These are phyloP conservation scores for Thinocorus orbignyianus DNA, from an alignment of 2,113 vertebrate genomes.

Conservation along the genomic window DNA sequence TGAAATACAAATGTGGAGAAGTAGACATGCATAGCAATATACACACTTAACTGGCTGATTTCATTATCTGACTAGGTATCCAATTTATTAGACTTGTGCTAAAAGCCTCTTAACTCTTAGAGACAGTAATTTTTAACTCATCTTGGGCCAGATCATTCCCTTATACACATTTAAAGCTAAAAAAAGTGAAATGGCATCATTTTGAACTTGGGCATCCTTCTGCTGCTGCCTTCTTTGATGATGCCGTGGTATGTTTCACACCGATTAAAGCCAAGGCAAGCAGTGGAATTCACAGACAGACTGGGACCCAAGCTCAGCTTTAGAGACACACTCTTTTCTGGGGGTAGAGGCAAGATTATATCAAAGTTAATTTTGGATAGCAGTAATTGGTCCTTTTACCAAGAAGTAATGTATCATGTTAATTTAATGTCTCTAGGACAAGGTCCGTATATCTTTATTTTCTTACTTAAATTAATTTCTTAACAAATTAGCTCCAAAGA, in stretches of 20 bases:
- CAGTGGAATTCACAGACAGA: neutral
- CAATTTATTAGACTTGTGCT: neutral
- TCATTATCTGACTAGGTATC: neutral
- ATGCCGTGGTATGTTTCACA: neutral
- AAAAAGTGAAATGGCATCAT: neutral
- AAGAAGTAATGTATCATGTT: neutral
- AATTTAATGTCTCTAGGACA: neutral
- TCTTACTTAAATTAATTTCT: neutral
- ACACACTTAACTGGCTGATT: neutral
- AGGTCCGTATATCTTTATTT: neutral
- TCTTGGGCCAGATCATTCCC: neutral
- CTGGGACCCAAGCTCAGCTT: neutral
- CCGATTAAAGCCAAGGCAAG: neutral
- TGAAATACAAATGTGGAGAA: neutral
- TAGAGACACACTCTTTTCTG: neutral
- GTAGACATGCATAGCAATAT: neutral
- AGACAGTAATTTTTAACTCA: neutral
- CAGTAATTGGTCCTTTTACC: neutral
- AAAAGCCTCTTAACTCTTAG: neutral
- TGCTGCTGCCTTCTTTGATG: neutral
- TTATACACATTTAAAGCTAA: neutral
- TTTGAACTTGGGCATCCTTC: neutral
- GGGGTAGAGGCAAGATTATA: neutral
- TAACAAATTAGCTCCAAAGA: neutral
- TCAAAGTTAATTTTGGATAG: neutral